Evolutionary conservation across 2,888 invertebrate species (phyloP).

Genomic region (Hemithea aestivaria): DNA sequence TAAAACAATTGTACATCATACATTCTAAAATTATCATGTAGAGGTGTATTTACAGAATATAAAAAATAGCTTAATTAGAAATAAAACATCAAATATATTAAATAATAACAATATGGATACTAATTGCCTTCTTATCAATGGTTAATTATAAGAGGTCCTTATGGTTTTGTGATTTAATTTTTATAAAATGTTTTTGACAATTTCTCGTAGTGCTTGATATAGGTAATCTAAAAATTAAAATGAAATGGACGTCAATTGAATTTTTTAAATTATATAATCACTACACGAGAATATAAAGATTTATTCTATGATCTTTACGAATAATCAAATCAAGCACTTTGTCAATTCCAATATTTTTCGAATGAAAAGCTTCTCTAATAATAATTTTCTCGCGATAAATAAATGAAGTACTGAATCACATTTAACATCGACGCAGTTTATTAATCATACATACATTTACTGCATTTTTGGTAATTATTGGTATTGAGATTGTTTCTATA

Average conservation of each 20-base stretch:
- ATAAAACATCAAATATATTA: constrained; percentile 79
- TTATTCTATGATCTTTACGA: constrained; percentile 22
- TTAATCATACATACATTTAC: constrained; percentile 64
- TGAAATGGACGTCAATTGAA: constrained; percentile 36
- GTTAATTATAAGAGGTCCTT: constrained; percentile 80
- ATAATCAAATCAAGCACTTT: constrained; percentile 48
- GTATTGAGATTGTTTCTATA: constrained; percentile 78
- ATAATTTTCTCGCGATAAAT: constrained; percentile 42
- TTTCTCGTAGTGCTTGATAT: constrained; percentile 48
- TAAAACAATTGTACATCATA: constrained; percentile 78
- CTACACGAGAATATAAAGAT: no score
- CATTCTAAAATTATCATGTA: constrained; percentile 71
- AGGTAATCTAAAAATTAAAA: constrained; percentile 25
- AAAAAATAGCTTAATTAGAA: constrained; percentile 71
- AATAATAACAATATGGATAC: constrained; percentile 79
- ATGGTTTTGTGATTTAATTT: constrained; percentile 75
- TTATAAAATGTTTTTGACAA: constrained; percentile 38
- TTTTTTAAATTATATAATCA: not conserved
- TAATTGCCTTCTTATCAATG: constrained; percentile 79
- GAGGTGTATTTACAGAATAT: constrained; percentile 74
- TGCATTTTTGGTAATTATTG: constrained; percentile 79
- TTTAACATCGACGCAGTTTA: constrained; percentile 65
- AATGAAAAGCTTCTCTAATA: constrained; percentile 30
- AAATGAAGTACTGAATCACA: constrained; percentile 69
- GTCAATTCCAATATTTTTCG: constrained; percentile 40